phyloP scores from a whole-genome alignment of 2,113 vertebrate genomes.

The Rhizomys pruinosus region DNA sequence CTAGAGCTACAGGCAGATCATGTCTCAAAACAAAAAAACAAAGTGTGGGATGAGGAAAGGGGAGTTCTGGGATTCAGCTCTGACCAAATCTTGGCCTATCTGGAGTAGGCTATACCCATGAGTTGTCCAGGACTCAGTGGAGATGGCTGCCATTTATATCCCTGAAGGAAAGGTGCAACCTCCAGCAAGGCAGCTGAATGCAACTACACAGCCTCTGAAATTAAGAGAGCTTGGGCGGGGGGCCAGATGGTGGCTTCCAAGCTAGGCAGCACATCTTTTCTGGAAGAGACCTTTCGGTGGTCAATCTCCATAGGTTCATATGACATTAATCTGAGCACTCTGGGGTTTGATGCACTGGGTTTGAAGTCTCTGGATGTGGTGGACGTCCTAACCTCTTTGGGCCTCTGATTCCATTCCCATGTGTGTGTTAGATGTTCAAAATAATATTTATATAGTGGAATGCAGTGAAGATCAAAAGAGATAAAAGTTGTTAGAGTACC shows the following conservation, averaged over 20 bases:
- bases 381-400: background rate
- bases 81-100: background rate
- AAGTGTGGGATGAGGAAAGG: background rate
- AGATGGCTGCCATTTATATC: background rate
- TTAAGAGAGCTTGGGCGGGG: background rate
- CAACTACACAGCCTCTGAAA: background rate
- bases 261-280: background rate
- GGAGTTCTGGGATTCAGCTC: background rate
- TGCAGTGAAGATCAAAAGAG: background rate
- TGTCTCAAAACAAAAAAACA: background rate
- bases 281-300: background rate
- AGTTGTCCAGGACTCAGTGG: background rate
- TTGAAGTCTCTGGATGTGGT: background rate
- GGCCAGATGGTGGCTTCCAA: background rate
- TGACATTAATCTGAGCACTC: background rate
- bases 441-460: background rate
- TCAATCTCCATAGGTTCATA: accelerated
- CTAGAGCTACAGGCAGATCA: too few species aligned
- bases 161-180: background rate
- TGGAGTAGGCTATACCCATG: background rate
- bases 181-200: background rate
- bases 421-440: background rate
- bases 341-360: background rate
- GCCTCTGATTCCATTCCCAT: background rate
- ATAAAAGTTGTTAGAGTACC: background rate